Evolutionary conservation across 2,888 invertebrate species (phyloP).

Genomic region (Caenorhabditis parvicauda): DNA sequence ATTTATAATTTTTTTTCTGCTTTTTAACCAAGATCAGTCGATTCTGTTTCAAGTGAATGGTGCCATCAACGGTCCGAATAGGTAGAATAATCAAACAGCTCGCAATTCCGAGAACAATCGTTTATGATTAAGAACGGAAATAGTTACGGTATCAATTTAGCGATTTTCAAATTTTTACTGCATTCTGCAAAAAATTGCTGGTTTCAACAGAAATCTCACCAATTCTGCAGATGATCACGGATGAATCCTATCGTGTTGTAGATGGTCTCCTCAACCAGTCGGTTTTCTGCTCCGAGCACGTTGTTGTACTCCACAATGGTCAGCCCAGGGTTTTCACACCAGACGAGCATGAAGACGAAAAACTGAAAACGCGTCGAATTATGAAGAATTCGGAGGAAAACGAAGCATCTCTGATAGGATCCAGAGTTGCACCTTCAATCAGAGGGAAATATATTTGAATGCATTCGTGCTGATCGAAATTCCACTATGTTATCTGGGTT

Average conservation of each 20-base stretch:
- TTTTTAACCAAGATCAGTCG: no score
- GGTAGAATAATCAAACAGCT: no score
- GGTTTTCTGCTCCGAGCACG: constrained; percentile 34
- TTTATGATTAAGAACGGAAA: no score
- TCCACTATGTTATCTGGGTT: no score
- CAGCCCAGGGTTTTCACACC: constrained; percentile 40
- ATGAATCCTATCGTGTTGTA: constrained; percentile 43
- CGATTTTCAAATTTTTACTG: no score
- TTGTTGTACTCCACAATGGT: constrained; percentile 35
- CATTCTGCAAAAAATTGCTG: no score
- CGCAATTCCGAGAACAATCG: no score
- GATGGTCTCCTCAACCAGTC: constrained; percentile 42
- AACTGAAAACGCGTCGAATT: constrained; percentile 11
- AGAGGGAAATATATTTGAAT: background rate
- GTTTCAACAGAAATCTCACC: constrained; percentile 19
- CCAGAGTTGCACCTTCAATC: no score
- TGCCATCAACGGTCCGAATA: no score
- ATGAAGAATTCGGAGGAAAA: background rate
- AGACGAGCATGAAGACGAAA: constrained; percentile 42
- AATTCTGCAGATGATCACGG: constrained; percentile 41
- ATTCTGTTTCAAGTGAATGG: no score
- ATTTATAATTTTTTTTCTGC: no score
- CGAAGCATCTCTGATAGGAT: background rate
- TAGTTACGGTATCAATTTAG: no score
- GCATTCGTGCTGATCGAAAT: background rate